Evolutionary conservation across 2,797 vertebrate species (phyloP).

Genomic region (Bryconaethiops microstoma): DNA sequence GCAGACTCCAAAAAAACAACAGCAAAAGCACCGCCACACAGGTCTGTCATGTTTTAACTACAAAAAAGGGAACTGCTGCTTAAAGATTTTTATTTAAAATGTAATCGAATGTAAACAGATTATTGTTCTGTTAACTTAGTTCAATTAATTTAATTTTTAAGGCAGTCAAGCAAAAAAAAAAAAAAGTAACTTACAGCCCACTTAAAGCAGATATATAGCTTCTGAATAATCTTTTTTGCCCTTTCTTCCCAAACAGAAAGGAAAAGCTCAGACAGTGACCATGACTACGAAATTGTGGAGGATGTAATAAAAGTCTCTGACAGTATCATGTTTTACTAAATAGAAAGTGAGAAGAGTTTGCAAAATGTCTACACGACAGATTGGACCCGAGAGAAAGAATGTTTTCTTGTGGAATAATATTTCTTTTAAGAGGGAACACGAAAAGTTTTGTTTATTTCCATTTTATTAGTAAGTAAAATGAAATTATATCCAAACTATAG

Average conservation of each 20-base stretch:
- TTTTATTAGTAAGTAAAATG: conserved; percentile 11
- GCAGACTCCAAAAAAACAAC: conserved; percentile 9
- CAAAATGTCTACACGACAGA: neutral
- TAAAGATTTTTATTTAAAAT: too few species aligned
- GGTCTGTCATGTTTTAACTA: conserved; percentile 16
- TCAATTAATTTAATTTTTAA: too few species aligned
- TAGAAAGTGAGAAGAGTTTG: neutral
- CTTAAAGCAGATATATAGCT: neutral
- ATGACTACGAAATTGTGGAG: conserved; percentile 79
- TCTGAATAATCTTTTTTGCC: neutral
- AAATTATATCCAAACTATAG: neutral
- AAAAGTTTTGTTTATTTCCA: neutral
- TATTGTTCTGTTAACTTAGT: too few species aligned
- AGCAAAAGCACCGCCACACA: conserved; percentile 37
- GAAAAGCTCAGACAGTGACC: conserved; percentile 65
- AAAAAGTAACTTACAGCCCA: too few species aligned
- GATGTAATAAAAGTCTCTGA: conserved; percentile 63
- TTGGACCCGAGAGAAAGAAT: neutral
- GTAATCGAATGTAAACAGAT: too few species aligned
- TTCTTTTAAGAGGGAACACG: conserved; percentile 12
- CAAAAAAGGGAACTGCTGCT: too few species aligned
- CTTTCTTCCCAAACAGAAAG: conserved; percentile 39
- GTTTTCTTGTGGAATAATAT: neutral
- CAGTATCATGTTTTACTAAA: conserved; percentile 60
- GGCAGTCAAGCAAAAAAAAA: too few species aligned